These are phyloP conservation scores for Formica exsecta DNA, from an alignment of 1,140 invertebrate genomes.

Conservation along the genomic window DNA sequence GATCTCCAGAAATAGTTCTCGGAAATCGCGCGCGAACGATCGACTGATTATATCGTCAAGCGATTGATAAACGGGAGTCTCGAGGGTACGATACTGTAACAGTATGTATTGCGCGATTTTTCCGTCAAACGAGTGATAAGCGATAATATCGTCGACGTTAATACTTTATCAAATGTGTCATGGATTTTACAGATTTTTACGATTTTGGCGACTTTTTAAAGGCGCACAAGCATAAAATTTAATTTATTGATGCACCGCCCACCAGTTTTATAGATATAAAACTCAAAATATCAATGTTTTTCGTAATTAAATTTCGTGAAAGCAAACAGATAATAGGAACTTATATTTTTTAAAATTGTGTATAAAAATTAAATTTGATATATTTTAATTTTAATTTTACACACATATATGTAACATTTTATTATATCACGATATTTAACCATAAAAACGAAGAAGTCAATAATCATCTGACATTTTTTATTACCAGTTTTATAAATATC, in stretches of 20 bases:
- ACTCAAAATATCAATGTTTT: too few species aligned
- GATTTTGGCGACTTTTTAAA: slow-evolving; percentile 16
- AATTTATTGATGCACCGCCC: not conserved
- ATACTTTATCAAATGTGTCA: not conserved
- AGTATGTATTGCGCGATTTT: slow-evolving; percentile 17
- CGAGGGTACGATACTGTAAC: slow-evolving; percentile 16
- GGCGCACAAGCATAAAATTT: not conserved
- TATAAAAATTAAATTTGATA: too few species aligned
- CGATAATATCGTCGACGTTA: slow-evolving; percentile 16
- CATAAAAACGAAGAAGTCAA: too few species aligned
- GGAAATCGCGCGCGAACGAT: not conserved
- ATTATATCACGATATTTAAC: not conserved
- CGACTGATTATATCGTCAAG: slow-evolving; percentile 41
- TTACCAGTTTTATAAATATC: not conserved
- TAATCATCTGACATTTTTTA: too few species aligned
- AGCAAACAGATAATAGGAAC: too few species aligned
- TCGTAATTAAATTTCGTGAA: too few species aligned
- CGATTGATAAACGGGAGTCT: slow-evolving; percentile 23
- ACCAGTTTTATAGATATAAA: too few species aligned
- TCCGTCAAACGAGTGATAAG: not conserved
- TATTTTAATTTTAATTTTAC: too few species aligned
- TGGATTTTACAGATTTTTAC: not conserved
- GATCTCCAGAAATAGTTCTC: slow-evolving; percentile 50
- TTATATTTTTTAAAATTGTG: too few species aligned
- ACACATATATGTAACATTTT: too few species aligned